Conservation (phyloP, 2,113 vertebrate species). For the Sterna hirundo region DNA sequence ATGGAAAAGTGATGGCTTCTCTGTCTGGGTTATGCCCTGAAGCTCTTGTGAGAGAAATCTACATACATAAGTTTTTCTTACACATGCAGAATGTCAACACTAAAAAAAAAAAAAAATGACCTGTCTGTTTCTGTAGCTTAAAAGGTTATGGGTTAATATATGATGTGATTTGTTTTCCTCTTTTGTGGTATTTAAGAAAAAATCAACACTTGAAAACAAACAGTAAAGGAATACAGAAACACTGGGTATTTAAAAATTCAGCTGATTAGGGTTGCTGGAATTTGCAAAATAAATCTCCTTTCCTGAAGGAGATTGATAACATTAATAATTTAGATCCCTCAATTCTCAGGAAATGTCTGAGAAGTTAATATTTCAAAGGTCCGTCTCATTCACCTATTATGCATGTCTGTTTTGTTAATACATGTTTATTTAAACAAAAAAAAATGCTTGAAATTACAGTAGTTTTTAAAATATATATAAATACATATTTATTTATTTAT, state of each 20-base stretch:
- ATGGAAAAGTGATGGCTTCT: conserved; percentile 81
- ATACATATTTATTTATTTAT: neutral
- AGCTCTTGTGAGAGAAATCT: conserved; percentile 77
- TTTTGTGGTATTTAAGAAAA: conserved; percentile 18
- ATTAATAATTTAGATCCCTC: conserved; percentile 34
- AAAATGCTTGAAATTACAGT: neutral
- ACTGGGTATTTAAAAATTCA: conserved; percentile 44
- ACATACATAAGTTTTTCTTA: conserved; percentile 76
- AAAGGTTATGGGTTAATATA: conserved; percentile 75
- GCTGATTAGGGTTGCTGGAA: neutral
- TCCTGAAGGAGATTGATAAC: neutral
- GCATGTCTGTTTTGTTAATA: neutral
- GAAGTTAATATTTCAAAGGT: conserved; percentile 30
- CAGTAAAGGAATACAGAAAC: neutral
- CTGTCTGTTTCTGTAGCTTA: conserved; percentile 71
- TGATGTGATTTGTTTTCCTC: conserved; percentile 57
- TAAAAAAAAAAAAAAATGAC: conserved; percentile 72
- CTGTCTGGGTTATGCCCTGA: conserved; percentile 80
- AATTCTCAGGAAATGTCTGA: neutral
- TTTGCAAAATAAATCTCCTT: conserved; percentile 36
- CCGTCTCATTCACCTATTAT: neutral
- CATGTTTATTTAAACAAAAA: neutral
- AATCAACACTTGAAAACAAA: conserved; percentile 52
- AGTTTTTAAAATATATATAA: too few relatives aligned
- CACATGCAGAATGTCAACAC: conserved; percentile 74